These are phyloP conservation scores for Pseudochaenichthys georgianus DNA, from an alignment of 2,797 vertebrate genomes.

Conservation along the genomic window DNA sequence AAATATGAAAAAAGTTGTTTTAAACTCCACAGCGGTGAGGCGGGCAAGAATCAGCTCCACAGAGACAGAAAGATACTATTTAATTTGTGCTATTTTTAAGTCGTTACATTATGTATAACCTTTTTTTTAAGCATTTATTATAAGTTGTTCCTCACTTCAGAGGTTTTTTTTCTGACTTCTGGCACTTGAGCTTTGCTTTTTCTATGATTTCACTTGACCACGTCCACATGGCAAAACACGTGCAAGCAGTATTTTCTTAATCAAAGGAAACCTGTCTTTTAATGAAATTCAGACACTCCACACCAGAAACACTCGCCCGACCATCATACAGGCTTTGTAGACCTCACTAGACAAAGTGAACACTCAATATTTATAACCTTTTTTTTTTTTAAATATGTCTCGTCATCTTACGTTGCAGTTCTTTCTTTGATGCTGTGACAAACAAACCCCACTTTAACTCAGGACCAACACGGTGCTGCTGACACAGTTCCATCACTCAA, in stretches of 20 bases:
- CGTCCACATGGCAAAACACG: neutral
- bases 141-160: constrained; percentile 2
- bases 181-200: neutral
- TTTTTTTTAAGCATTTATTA: constrained; percentile 17
- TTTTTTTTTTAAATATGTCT: neutral
- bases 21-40: neutral
- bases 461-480: constrained; percentile 69
- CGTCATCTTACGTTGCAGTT: neutral
- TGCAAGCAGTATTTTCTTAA: constrained; percentile 2
- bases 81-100: neutral
- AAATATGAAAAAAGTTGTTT: neutral
- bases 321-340: neutral
- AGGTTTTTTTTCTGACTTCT: neutral
- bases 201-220: neutral
- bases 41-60: neutral
- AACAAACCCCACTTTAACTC: constrained; percentile 54
- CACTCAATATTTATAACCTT: neutral
- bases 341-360: constrained; percentile 4
- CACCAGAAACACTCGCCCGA: neutral
- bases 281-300: constrained; percentile 8
- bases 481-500: constrained; percentile 61
- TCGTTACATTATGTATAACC: neutral
- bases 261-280: neutral
- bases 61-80: neutral
- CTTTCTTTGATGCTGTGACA: constrained; percentile 23